Evolutionary conservation across 92 coral and sea anemone genomes (phyloP).

Genomic region (Porites lobata): DNA sequence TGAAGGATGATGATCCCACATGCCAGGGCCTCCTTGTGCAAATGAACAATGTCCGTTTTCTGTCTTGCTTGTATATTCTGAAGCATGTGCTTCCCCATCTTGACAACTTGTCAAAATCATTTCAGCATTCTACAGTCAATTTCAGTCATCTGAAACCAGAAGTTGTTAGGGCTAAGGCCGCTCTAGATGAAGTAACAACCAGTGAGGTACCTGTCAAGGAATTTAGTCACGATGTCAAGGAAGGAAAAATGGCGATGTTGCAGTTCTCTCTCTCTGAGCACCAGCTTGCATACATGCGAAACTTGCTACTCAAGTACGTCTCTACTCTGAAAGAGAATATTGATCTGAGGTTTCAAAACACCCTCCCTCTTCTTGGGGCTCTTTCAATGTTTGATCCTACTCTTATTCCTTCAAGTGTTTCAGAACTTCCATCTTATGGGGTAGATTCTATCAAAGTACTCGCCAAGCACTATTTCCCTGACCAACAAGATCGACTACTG

Average conservation of each 20-base stretch:
- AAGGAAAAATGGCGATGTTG: conserved; percentile 58
- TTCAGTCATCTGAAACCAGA: conserved; percentile 72
- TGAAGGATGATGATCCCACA: conserved; percentile 59
- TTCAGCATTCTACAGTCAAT: conserved; percentile 72
- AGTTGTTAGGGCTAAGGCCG: conserved; percentile 55
- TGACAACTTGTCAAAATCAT: conserved; percentile 68
- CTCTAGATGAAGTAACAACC: conserved; percentile 47
- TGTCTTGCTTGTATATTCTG: conserved; percentile 55
- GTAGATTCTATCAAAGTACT: conserved; percentile 50
- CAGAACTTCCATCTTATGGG: conserved; percentile 46
- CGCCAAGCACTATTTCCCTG: conserved; percentile 53
- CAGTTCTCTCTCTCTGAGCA: conserved; percentile 55
- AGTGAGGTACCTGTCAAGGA: conserved; percentile 33
- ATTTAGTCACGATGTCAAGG: conserved; percentile 58
- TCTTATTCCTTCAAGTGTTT: conserved; percentile 55
- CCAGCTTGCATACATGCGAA: conserved; percentile 45
- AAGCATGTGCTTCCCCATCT: conserved; percentile 65
- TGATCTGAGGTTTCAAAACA: conserved; percentile 31
- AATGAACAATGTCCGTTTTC: conserved; percentile 62
- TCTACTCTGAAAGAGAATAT: conserved; percentile 50
- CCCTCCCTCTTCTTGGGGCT: conserved; percentile 63
- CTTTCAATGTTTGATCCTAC: conserved; percentile 59
- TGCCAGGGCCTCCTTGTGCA: conserved; percentile 67
- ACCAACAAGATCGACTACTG: conserved; percentile 44
- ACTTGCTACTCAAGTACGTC: conserved; percentile 45